Evolutionary conservation across 1,140 invertebrate genomes (phyloP).

Genomic region (Drosophila sucinea): DNA sequence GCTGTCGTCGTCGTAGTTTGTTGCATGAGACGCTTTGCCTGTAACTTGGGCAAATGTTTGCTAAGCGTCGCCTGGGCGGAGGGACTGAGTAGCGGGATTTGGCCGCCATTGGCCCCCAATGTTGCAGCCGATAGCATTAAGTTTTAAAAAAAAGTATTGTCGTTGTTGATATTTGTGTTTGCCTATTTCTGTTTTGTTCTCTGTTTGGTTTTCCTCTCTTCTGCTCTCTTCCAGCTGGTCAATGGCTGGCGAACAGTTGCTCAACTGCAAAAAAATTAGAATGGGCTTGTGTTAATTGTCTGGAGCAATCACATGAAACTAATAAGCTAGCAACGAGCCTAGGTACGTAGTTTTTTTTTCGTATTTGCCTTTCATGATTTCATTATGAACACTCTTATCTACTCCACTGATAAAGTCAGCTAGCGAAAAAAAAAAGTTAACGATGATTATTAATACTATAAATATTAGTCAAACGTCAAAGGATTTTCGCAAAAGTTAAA

Average conservation of each 20-base stretch:
- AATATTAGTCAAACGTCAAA: constrained; percentile 74
- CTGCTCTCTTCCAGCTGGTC: constrained; percentile 10
- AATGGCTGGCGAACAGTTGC: constrained; percentile 39
- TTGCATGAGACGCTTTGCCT: constrained; percentile 75
- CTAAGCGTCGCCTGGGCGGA: constrained; percentile 80
- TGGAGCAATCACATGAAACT: constrained; percentile 61
- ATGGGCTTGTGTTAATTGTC: constrained; percentile 61
- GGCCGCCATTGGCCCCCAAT: constrained; percentile 73
- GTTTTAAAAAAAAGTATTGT: constrained; percentile 19
- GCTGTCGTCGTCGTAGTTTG: constrained; percentile 30
- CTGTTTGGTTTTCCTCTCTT: constrained; percentile 14
- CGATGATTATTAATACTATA: constrained; percentile 78
- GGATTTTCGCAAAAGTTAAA: constrained; percentile 51
- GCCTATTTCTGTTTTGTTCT: constrained; percentile 25
- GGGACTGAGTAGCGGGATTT: constrained; percentile 76
- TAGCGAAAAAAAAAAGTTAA: constrained; percentile 21
- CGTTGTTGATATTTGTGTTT: constrained; percentile 34
- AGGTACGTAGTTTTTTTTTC: constrained; percentile 44
- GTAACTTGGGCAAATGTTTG: constrained; percentile 78
- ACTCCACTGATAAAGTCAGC: constrained; percentile 54
- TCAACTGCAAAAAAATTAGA: constrained; percentile 50
- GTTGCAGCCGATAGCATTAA: constrained; percentile 71
- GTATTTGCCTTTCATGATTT: constrained; percentile 53
- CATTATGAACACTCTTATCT: constrained; percentile 62
- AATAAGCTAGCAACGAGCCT: constrained; percentile 58